phyloP scores from a whole-genome alignment of 2,888 invertebrate species.

The Holacanthella duospinosa region DNA sequence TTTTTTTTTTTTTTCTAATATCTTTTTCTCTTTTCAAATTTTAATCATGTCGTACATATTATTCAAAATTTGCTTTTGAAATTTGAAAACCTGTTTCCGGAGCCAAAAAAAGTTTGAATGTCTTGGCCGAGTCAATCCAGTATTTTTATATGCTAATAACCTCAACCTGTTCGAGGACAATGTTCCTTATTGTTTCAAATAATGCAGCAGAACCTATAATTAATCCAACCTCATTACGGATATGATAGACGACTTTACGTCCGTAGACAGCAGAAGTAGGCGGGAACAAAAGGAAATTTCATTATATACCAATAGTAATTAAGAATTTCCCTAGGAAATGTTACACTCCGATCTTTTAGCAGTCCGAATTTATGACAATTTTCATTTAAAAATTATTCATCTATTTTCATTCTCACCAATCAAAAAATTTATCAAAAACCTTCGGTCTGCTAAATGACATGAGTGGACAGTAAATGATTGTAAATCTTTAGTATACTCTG shows the following conservation, averaged over 20 bases:
- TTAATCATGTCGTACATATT: neutral
- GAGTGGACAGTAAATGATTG: too few relatives aligned
- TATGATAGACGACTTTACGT: neutral
- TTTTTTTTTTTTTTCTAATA: too few relatives aligned
- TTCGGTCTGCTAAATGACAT: too few relatives aligned
- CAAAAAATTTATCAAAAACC: too few relatives aligned
- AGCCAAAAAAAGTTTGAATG: neutral
- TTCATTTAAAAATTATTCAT: too few relatives aligned
- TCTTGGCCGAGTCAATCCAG: neutral
- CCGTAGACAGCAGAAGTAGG: too few relatives aligned
- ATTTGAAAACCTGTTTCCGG: neutral
- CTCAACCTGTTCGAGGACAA: neutral
- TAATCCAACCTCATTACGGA: constrained; percentile 1
- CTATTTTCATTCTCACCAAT: too few relatives aligned
- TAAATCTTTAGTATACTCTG: too few relatives aligned
- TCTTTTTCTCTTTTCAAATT: neutral
- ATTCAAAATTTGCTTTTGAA: neutral
- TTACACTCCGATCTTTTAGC: neutral
- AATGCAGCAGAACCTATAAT: neutral
- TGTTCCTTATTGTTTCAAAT: constrained; percentile 3
- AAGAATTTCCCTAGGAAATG: neutral
- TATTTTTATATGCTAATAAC: neutral
- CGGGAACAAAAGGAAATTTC: too few relatives aligned
- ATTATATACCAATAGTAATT: neutral
- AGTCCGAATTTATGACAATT: too few relatives aligned